Conservation (phyloP, 2,888 invertebrate species). For the Cephus sareptanus region DNA sequence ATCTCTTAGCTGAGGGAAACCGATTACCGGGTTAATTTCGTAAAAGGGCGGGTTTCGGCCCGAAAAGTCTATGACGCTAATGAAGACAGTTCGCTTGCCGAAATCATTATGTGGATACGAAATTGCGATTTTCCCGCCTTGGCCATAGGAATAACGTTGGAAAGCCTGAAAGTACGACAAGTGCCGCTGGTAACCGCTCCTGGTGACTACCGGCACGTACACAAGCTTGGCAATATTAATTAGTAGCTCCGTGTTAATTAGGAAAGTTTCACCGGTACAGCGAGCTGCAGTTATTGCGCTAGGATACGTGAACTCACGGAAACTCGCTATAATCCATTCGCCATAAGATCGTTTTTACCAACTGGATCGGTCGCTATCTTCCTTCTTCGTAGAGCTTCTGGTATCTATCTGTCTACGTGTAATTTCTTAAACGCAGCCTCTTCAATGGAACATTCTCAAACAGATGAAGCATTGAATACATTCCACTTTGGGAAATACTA, state of each 20-base stretch:
- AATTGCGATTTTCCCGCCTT: conserved; percentile 14
- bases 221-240: conserved; percentile 36
- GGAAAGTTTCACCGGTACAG: conserved; percentile 35
- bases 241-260: conserved; percentile 45
- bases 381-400: not conserved
- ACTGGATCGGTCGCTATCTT: not conserved
- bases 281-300: conserved; percentile 12
- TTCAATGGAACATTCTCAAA: not conserved
- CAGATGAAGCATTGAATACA: conserved; percentile 1
- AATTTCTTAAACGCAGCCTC: conserved; percentile 12
- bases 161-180: conserved; percentile 20
- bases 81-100: conserved; percentile 14
- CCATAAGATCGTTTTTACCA: not conserved
- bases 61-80: not conserved
- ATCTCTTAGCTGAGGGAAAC: not conserved
- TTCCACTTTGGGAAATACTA: not conserved
- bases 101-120: conserved; percentile 18
- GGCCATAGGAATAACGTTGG: not conserved
- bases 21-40: not conserved
- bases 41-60: not conserved
- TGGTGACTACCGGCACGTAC: not conserved
- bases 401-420: conserved; percentile 3
- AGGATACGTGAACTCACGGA: conserved; percentile 18
- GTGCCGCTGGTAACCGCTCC: conserved; percentile 17
- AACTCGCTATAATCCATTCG: conserved; percentile 23